These are phyloP conservation scores for Lepeophtheirus salmonis DNA, from an alignment of 1,140 invertebrate species.

Conservation along the genomic window DNA sequence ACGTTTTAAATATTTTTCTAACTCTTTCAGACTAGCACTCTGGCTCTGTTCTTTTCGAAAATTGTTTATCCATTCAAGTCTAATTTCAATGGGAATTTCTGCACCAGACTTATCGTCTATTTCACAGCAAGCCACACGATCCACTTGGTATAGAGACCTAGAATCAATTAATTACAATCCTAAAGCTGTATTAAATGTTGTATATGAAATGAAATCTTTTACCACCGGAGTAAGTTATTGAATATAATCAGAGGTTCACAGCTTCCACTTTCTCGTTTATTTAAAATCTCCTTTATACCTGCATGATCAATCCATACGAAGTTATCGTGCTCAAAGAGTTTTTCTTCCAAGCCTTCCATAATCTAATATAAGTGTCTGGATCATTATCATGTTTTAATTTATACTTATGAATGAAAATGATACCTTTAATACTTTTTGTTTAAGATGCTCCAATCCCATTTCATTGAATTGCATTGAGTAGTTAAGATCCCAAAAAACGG, in stretches of 20 bases:
- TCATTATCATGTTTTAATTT: not conserved
- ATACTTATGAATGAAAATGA: not conserved
- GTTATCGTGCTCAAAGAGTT: slow-evolving; percentile 16
- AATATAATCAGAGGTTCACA: slow-evolving; percentile 10
- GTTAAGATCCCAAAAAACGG: slow-evolving; percentile 18
- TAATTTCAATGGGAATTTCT: slow-evolving; percentile 3
- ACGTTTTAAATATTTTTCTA: slow-evolving; percentile 6
- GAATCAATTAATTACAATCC: not conserved
- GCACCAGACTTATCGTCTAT: not conserved
- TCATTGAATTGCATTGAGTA: slow-evolving; percentile 13
- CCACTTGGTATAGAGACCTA: slow-evolving; percentile 10
- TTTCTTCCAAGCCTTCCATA: slow-evolving; percentile 7
- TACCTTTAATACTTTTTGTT: slow-evolving; percentile 9
- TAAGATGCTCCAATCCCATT: slow-evolving; percentile 4
- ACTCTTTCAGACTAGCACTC: not conserved
- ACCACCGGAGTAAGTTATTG: slow-evolving; percentile 12
- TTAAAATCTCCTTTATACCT: slow-evolving; percentile 5
- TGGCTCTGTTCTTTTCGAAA: not conserved
- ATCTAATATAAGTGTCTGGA: slow-evolving; percentile 4
- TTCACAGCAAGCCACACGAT: not conserved
- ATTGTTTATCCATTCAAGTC: slow-evolving; percentile 2
- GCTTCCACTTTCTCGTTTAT: not conserved
- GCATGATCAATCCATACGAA: slow-evolving; percentile 16
- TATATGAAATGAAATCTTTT: not conserved
- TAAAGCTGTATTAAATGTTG: not conserved